Evolutionary conservation across 2,113 vertebrate genomes (phyloP), one percentile per base, ranked within the genome.

Genomic region (Corythoichthys haematopterus): DNA sequence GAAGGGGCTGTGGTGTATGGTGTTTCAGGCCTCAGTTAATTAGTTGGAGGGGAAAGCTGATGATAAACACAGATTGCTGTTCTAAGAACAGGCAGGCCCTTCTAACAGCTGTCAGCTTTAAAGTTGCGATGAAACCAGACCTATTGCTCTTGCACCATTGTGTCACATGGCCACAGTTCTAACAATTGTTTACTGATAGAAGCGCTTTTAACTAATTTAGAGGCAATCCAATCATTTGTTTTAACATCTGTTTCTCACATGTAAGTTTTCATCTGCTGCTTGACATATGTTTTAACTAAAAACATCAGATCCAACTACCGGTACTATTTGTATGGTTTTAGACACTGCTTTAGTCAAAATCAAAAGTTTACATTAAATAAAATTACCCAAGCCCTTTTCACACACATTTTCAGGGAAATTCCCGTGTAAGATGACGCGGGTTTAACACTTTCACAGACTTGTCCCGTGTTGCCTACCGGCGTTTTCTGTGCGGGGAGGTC

Each of bases 11-110:
- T 33, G 61, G 65, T 68, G 80, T 83, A 83, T 74, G 80, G 65
- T 64, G 71, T 84, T 85, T 80, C 66, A 50, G 74, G 84, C 59
- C 60, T 87, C 80, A 79, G 78, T 81, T 87, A 81, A 85, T 88
- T 86, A 90, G 81, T 84, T 61, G 40, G 71, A 70, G 59, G 77
- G 74, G 76, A 71, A 78, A 80, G 74, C 69, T 9, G 16, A 80
- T 84, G 75, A 85, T 79, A 88, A 88, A 85, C 84, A 85, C 70
- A 70, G 79, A 76, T 72, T 77, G 72, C 69, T 74, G 68, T 71
- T 77, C 55, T 3, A 65, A 68, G 74, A 75, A n/a, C 71, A 64
- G 78, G 50, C 76, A 59, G 76, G 64, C 77, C 65, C 65, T 77
- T 77, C 59, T 65, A 84, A 78, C 79, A 81, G 76, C 75, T 69